phyloP scores from a whole-genome alignment of 2,888 invertebrate species.

The Aphodius sticticus region DNA sequence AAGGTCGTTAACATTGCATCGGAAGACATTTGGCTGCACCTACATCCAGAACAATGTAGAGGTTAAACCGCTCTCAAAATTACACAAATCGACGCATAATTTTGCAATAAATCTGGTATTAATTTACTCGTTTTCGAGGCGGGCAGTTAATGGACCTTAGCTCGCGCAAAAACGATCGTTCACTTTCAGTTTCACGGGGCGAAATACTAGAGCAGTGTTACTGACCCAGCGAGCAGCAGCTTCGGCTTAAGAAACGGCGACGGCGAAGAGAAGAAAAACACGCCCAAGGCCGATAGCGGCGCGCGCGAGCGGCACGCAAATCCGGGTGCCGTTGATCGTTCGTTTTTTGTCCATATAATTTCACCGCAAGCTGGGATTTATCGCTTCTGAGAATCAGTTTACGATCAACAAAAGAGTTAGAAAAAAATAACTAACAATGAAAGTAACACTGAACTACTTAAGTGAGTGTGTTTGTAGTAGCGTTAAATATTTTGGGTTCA shows the following conservation, averaged over 20 bases:
- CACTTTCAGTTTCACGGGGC: not conserved
- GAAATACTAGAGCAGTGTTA: not conserved
- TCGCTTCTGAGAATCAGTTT: not conserved
- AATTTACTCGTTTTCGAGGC: not conserved
- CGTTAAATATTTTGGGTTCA: not conserved
- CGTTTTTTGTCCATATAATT: not conserved
- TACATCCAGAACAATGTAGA: not conserved
- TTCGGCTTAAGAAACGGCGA: not conserved
- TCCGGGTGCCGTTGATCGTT: not conserved
- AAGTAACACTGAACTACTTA: not conserved
- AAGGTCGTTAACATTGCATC: too few relatives aligned
- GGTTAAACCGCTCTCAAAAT: not conserved
- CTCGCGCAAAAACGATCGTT: not conserved
- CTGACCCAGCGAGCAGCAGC: not conserved
- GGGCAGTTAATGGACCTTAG: not conserved
- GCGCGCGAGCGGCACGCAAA: not conserved
- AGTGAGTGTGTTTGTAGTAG: not conserved
- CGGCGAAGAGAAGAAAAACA: not conserved
- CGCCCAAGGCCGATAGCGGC: not conserved
- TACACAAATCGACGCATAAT: not conserved
- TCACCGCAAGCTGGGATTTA: not conserved
- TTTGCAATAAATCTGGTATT: slow-evolving; percentile 4
- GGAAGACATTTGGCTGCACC: too few relatives aligned
- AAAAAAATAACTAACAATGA: not conserved
- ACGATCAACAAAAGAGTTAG: not conserved